Base-by-base conservation (phyloP, 2,888 invertebrate genomes). In the Phaonia tiefii region DNA sequence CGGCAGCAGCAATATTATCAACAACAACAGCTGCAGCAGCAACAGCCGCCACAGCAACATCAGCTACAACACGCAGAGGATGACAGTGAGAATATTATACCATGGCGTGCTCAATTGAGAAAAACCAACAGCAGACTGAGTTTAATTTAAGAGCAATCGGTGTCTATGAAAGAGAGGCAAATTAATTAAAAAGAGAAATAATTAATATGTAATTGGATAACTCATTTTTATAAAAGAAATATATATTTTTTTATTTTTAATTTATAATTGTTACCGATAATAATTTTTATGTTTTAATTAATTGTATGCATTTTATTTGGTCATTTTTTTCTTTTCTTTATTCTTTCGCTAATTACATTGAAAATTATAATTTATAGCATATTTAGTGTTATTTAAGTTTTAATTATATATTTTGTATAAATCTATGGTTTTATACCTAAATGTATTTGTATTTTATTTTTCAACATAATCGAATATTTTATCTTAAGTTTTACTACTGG, bases 121-220 rank as follows among this genome's bases (percentile, higher is more conserved):
- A 97, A 97, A 91, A 97, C 97, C 15, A 97, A 97, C 91, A 97
- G 97, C 92, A 96, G 96, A 89, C 93, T 97, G 80, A 96, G 96
- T 90, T 92, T 97, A 85, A 92, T 96, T 87, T 96, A 89, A 93
- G 88, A 7, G 31, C 8, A n/a, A n/a, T n/a, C 11, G 51, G 15
- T 1, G n/a, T 51, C 11, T 1, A 8, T 46, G 46, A 60, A 65
- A 72, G 58, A 31, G 73, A 31, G 54, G 13, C 20, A 42, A 42
- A 58, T 66, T 22, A 15, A n/a, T 4, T 37, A 58, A 31, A n/a
- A 22, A 63, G 1, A 63, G 42, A 51, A 44, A 22, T 7, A 31
- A 31, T 31, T 31, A 31, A 31, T 31, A 5, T 31, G 3, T 20
- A 51, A 22, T 20, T 51, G 51, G 22, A 17, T n/a, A 25, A 54